Base-by-base conservation (phyloP, 2,113 vertebrate species). In the Nesogale talazaci region DNA sequence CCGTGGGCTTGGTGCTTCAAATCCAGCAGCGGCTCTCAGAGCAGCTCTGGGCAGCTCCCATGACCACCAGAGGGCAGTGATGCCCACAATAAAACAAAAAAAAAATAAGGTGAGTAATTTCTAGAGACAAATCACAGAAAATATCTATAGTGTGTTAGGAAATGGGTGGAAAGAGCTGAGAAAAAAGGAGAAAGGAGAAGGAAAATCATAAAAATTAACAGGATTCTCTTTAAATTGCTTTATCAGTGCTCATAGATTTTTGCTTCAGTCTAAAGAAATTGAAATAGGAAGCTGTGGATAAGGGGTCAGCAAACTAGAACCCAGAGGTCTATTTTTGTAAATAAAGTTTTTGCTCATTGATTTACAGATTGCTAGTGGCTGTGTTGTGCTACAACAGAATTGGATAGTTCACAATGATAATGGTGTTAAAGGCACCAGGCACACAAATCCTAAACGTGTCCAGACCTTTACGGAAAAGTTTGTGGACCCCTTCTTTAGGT, bases 251-350 rank as follows among this genome's bases (percentile, higher is more conserved):
- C 29, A 92, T 92, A 79, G 38, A 86, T 23, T 78, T 57, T 88
- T 80, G 19, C 52, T 94, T 11, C 22, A 81, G 86, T 92, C 56
- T 69, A 40, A 93, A 87, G 40, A 89, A 87, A 78, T 29, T 12
- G 81, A 87, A 89, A 91, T 38, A 90, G 38, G 77, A 77, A 95
- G 77, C 59, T 94, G 69, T 31, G 61, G 23, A 72, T 92, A 40
- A 59, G 23, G 17, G 46, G 84, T 78, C 34, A 70, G 74, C 57
- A 67, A 83, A 81, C n/a, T 78, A 74, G 23, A 40, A 29, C 61
- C n/a, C 88, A 17, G 67, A 83, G 46, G 4, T 34, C 67, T 91
- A 46, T 46, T 93, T 81, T 88, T 76, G 20, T 89, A 87, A 89
- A 83, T 85, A 75, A 52, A 94, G 20, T 81, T 89, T 90, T 85